Evolutionary conservation across 2,797 vertebrate species (phyloP).

Genomic region (Sebastes itinus): DNA sequence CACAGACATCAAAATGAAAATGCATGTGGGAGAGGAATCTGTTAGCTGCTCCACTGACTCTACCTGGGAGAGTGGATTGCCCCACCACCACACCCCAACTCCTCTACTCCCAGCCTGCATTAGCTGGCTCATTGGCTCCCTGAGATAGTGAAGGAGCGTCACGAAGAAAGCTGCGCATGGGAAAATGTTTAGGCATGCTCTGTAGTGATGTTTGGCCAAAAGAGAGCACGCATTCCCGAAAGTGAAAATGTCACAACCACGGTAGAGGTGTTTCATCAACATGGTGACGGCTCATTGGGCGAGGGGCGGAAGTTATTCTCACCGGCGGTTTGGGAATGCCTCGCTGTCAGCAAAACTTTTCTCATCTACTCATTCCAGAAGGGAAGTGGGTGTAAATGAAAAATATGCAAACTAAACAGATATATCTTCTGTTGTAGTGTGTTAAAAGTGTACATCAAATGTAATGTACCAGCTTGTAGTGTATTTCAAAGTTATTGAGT

Average conservation of each 20-base stretch:
- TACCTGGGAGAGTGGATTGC: conserved; percentile 57
- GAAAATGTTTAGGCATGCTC: conserved; percentile 34
- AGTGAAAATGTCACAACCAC: conserved; percentile 50
- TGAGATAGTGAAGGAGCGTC: conserved; percentile 42
- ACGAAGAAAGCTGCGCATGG: conserved; percentile 31
- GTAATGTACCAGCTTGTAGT: not conserved
- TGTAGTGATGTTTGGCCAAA: conserved; percentile 31
- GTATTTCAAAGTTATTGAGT: conserved; percentile 5
- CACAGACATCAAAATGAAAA: conserved; percentile 61
- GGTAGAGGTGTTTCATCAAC: conserved; percentile 60
- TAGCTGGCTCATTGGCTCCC: conserved; percentile 61
- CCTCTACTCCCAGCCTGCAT: conserved; percentile 25
- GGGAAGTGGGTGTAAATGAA: conserved; percentile 6
- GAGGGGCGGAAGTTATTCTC: conserved; percentile 38
- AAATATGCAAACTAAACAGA: conserved; percentile 30
- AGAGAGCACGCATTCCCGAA: not conserved
- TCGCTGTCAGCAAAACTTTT: conserved; percentile 44
- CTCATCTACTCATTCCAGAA: conserved; percentile 11
- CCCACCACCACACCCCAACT: not conserved
- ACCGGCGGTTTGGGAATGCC: conserved; percentile 17
- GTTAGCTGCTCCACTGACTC: conserved; percentile 55
- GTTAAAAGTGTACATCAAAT: conserved; percentile 5
- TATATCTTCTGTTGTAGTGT: not conserved
- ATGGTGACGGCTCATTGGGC: conserved; percentile 36
- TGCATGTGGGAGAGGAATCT: conserved; percentile 48